Base-by-base conservation (phyloP, 2,888 invertebrate genomes). In the Ormyrus pomaceus region DNA sequence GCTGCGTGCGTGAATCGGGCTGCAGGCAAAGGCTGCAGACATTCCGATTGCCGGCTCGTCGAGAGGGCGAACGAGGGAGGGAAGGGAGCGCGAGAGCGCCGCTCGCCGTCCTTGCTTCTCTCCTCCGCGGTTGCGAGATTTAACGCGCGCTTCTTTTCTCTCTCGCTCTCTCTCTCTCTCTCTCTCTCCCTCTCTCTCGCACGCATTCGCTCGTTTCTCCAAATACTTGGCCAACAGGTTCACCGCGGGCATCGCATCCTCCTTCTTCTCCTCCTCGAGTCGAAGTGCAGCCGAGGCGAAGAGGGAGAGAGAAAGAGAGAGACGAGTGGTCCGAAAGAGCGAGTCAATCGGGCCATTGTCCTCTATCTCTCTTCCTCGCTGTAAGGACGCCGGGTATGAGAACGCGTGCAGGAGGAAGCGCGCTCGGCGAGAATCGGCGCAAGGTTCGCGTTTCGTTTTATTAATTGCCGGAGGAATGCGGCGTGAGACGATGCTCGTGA, bases 271-370 rank as follows among this genome's bases (percentile, higher is more conserved):
- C n/a, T 66, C n/a, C 13, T 19, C 2, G 55, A 68, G 34, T 48
- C 9, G 10, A 3, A 55, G 19, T 10, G 46, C 13, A 6, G 19
- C 19, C 45, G 5, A 34, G 10, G 34, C 46, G 51, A 8, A 11
- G 8, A 45, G 58, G 46, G 64, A 11, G 7, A n/a, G 13, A 58
- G 13, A 0, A 6, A 19, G 62, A 55, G 62, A 10, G 5, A 13
- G 13, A 10, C 9, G 13, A 59, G 58, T 56, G 56, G 19, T 74
- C 74, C 48, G 6, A 19, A 48, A 11, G 61, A 34, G 71, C 51
- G 11, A 46, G 51, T n/a, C 74, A 65, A 79, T 79, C 74, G 59
- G 74, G 79, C 74, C 74, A 79, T 79, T 79, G 79, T 79, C 74
- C 75, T 79, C 70, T 58, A 19, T 19, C 19, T 19, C 19, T 50